Percentiles rank a stretch among this genome's conserved stretches.
Evolutionary conservation across 2,888 invertebrate species (phyloP).

Genomic region (Limenitis camilla): DNA sequence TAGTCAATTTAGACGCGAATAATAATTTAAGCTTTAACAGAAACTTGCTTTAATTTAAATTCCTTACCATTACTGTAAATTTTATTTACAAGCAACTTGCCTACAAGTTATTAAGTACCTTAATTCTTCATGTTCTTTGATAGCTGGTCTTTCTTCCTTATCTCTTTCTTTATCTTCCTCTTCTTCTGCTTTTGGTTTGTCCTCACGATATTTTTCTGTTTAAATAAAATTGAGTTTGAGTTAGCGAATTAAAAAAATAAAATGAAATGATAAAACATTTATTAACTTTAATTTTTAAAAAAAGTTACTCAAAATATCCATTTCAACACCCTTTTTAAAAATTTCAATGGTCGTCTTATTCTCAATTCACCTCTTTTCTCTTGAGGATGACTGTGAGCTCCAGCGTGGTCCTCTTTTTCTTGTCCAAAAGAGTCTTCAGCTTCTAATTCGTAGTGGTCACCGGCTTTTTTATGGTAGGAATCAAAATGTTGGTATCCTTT

Average conservation of each 20-base stretch:
- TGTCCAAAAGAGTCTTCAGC: constrained; percentile 79
- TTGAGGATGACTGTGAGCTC: constrained; percentile 54
- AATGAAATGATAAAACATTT: neutral
- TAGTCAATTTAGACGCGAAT: neutral
- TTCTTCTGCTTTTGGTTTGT: constrained; percentile 29
- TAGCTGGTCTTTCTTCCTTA: constrained; percentile 27
- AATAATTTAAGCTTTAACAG: neutral
- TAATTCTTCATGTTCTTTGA: constrained; percentile 43
- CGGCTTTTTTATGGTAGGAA: constrained; percentile 82
- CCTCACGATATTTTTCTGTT: constrained; percentile 25
- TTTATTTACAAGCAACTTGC: too few species aligned
- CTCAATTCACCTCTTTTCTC: constrained; percentile 52
- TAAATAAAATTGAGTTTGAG: neutral
- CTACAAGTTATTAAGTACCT: constrained; percentile 36
- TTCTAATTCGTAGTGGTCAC: constrained; percentile 82
- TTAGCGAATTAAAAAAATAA: neutral
- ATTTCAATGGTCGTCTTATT: constrained; percentile 42
- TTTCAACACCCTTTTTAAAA: constrained; percentile 39
- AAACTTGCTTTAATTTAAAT: too few species aligned
- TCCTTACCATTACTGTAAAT: too few species aligned
- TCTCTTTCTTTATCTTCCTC: constrained; percentile 29
- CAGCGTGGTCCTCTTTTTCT: constrained; percentile 66
- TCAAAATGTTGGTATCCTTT: constrained; percentile 83
- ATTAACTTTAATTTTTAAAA: neutral
- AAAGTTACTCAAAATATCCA: constrained; percentile 37